Evolutionary conservation across 2,888 invertebrate genomes (phyloP).

Genomic region (Atherix ibis): DNA sequence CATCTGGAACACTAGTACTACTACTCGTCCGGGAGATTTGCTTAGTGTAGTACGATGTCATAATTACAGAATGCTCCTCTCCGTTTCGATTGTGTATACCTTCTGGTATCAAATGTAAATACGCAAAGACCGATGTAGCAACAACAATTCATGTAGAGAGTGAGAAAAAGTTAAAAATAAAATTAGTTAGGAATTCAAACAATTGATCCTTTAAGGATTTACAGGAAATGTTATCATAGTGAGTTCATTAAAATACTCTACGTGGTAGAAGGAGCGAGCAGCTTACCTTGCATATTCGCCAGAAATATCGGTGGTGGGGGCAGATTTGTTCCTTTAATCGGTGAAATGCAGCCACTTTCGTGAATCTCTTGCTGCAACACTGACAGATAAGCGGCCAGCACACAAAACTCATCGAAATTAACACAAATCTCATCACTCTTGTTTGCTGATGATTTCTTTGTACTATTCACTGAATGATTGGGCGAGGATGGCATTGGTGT

Average conservation of each 20-base stretch:
- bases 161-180: too few relatives aligned
- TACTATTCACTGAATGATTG: too few relatives aligned
- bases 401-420: conserved; percentile 32
- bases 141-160: too few relatives aligned
- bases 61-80: conserved; percentile 14
- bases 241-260: too few relatives aligned
- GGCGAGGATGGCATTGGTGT: too few relatives aligned
- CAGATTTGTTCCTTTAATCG: conserved; percentile 32
- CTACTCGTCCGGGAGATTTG: conserved; percentile 29
- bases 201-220: too few relatives aligned
- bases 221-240: too few relatives aligned
- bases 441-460: conserved; percentile 1
- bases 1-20: conserved; percentile 25
- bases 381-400: conserved; percentile 30
- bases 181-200: too few relatives aligned
- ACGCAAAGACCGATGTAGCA: too few relatives aligned
- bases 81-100: conserved; percentile 13
- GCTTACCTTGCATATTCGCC: conserved; percentile 29
- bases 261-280: too few relatives aligned
- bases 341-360: conserved; percentile 33
- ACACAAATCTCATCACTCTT: conserved; percentile 14
- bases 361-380: conserved; percentile 32
- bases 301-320: conserved; percentile 33
- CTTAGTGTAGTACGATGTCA: conserved; percentile 17
- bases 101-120: too few relatives aligned